Conservation (phyloP, 2,113 vertebrate species). For the Mugil cephalus region DNA sequence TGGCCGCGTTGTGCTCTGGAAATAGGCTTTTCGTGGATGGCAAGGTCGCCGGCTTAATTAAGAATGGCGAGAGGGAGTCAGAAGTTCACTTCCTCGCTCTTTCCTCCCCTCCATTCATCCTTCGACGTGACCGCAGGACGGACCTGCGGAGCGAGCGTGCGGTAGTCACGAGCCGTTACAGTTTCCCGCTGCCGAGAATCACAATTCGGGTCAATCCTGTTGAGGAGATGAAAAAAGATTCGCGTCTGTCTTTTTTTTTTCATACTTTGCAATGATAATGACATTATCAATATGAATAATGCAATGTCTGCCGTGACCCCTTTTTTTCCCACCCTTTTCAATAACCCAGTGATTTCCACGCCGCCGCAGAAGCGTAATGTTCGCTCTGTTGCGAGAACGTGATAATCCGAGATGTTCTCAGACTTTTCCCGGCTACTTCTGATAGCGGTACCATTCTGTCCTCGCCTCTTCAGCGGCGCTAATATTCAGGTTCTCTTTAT, state of each 20-base stretch:
- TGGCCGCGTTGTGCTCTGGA: slow-evolving; percentile 54
- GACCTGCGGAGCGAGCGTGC: not conserved
- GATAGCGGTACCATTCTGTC: not conserved
- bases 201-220: slow-evolving; percentile 68
- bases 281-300: slow-evolving; percentile 80
- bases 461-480: slow-evolving; percentile 32
- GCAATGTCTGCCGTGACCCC: slow-evolving; percentile 50
- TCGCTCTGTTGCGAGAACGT: slow-evolving; percentile 37
- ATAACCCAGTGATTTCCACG: slow-evolving; percentile 48
- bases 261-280: slow-evolving; percentile 74
- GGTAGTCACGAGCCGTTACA: slow-evolving; percentile 3
- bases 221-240: slow-evolving; percentile 31
- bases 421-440: slow-evolving; percentile 29
- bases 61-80: slow-evolving; percentile 66
- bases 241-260: slow-evolving; percentile 36
- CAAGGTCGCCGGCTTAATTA: slow-evolving; percentile 82
- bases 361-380: slow-evolving; percentile 38
- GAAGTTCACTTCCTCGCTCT: slow-evolving; percentile 52
- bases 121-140: not conserved
- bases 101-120: slow-evolving; percentile 20
- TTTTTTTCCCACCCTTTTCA: slow-evolving; percentile 6
- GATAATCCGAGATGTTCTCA: slow-evolving; percentile 37
- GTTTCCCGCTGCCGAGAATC: slow-evolving; percentile 36
- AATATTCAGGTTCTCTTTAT: slow-evolving; percentile 28
- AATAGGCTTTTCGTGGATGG: slow-evolving; percentile 65